Evolutionary conservation across 2,797 vertebrate genomes (phyloP).

Genomic region (Tinamus major): DNA sequence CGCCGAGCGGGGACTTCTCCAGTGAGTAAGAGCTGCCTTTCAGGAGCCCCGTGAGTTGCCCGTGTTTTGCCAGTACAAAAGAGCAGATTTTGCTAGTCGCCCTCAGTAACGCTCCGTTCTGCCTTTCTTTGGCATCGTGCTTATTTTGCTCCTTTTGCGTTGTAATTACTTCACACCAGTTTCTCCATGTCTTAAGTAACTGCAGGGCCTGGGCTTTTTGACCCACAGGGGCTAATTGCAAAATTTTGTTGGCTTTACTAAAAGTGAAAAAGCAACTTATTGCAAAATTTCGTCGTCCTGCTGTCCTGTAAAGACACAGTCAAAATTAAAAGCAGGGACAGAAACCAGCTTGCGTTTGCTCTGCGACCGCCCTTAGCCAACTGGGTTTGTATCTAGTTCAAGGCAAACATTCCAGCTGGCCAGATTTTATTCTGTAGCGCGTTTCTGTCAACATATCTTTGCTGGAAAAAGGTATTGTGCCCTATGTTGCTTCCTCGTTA

Average conservation of each 20-base stretch:
- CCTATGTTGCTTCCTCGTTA: constrained; percentile 49
- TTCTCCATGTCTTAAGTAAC: background rate
- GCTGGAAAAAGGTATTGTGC: constrained; percentile 45
- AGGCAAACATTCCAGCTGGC: background rate
- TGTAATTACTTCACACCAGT: background rate
- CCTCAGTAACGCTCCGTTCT: background rate
- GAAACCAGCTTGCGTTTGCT: constrained; percentile 3
- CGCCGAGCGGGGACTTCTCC: background rate
- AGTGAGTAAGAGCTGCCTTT: background rate
- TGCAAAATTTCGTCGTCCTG: background rate
- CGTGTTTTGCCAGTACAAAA: background rate
- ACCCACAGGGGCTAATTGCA: background rate
- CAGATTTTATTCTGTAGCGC: constrained; percentile 15
- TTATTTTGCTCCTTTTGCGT: constrained; percentile 22
- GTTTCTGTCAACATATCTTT: constrained; percentile 37
- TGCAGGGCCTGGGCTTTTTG: background rate
- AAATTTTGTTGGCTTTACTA: background rate
- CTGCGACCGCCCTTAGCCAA: constrained; percentile 11
- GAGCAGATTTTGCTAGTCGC: background rate
- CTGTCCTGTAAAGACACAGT: constrained; percentile 9
- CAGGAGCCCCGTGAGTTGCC: background rate
- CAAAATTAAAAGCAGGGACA: background rate
- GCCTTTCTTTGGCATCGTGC: constrained; percentile 23
- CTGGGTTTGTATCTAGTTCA: constrained; percentile 25
- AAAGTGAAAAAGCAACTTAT: background rate